Conservation (phyloP, 2,888 invertebrate species). For the Ormyrus rosae region DNA sequence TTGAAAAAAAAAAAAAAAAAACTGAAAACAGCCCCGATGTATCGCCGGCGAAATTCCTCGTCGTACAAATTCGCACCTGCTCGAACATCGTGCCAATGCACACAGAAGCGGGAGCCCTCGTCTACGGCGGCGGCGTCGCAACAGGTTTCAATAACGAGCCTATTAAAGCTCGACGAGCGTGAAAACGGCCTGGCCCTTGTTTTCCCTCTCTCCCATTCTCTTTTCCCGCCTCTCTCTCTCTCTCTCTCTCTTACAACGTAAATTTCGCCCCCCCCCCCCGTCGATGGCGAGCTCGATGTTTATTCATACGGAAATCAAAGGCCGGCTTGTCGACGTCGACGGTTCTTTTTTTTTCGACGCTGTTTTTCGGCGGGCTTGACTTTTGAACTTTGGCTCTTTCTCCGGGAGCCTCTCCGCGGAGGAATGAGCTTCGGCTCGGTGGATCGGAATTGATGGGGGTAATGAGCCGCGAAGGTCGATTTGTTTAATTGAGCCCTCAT, state of each 20-base stretch:
- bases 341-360: background rate
- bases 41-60: too few relatives aligned
- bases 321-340: slow-evolving; percentile 16
- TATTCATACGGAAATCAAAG: slow-evolving; percentile 55
- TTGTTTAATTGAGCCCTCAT: too few relatives aligned
- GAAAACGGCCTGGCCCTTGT: slow-evolving; percentile 49
- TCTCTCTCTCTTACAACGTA: slow-evolving; percentile 37
- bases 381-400: background rate
- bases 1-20: background rate
- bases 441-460: too few relatives aligned
- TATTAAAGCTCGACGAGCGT: slow-evolving; percentile 57
- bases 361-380: slow-evolving; percentile 18
- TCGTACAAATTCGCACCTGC: slow-evolving; percentile 2
- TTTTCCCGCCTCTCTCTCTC: slow-evolving; percentile 10
- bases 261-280: slow-evolving; percentile 37
- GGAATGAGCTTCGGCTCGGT: too few relatives aligned
- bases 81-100: background rate
- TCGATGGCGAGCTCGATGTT: slow-evolving; percentile 37
- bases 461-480: too few relatives aligned
- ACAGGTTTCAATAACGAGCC: slow-evolving; percentile 58
- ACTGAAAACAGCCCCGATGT: background rate
- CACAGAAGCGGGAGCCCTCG: background rate
- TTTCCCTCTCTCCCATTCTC: slow-evolving; percentile 8
- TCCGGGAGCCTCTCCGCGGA: too few relatives aligned
- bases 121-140: slow-evolving; percentile 40